Evolutionary conservation across 2,113 vertebrate genomes (phyloP), one percentile per base, ranked within the genome.

Genomic region (Aldabrachelys gigantea): DNA sequence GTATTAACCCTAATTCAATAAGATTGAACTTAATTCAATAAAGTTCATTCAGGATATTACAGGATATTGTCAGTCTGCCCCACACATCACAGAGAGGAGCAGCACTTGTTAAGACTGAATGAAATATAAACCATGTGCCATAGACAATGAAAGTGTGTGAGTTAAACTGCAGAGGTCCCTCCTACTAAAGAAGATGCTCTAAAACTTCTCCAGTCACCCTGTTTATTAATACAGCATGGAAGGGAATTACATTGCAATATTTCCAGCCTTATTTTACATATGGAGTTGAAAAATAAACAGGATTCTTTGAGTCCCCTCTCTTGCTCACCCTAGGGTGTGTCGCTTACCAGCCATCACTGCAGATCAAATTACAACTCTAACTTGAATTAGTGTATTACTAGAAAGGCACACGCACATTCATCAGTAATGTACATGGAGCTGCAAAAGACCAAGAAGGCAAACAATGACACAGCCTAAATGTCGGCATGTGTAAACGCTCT

Each of bases 101-200:
- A 56, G 41, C 8, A 53, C 5, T 57, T 57, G 44, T 80, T 44
- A 80, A 81, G 87, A 25, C 53, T 50, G 13, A 84, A 41, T 92
- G 10, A 44, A 49, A 50, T 2, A 7, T 1, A 50, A 69, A 62
- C 80, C 50, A 22, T 0, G 1, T 6, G n/a, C 49, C 17, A 2
- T 0, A 25, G 62, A 38, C 52, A 87, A n/a, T 14, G 56, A n/a
- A 82, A n/a, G 35, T 12, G 44, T 1, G 11, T 14, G 24, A 50
- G 19, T 0, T 0, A 17, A 53, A 54, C 41, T 29, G 35, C 29
- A 27, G 6, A 65, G 62, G 27, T 0, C 29, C 22, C 0, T 1
- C 16, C 86, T 44, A 4, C 3, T 5, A 62, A 75, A 47, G 69
- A 75, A 41, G 78, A 19, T 50, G 41, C 57, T 1, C 6, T 52